Base-by-base conservation (phyloP, 1,140 invertebrate species). In the Mylabris phalerata region DNA sequence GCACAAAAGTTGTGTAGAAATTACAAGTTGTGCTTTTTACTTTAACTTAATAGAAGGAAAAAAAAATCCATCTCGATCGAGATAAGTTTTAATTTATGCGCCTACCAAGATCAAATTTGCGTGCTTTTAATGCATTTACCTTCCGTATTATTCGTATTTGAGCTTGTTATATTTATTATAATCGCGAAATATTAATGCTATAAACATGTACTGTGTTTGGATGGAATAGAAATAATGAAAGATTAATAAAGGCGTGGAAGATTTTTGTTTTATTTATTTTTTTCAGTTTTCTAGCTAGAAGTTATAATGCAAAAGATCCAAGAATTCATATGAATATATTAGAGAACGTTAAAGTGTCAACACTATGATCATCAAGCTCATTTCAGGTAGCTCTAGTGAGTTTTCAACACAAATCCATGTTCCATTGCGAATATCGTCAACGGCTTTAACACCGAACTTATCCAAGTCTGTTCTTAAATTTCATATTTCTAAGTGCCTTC, bases 21-120 rank as follows among this genome's bases (percentile, higher is more conserved):
- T 51, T 51, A 51, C 49, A 51, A 39, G 11, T 11, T 11, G 11
- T 13, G n/a, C 9, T n/a, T 7, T 11, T n/a, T n/a, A 3, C 11
- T 7, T n/a, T n/a, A 42, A 7, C 10, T 4, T 42, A 42, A n/a
- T 9, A 42, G 6, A 42, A 11, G 3, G 10, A 6, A 42, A 42
- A 42, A 42, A 51, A 40, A 25, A 46, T 55, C 45, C 32, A 5
- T 9, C 45, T 27, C 27, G 45, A 55, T 55, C 32, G 5, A 38
- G 52, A 55, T 55, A 39, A 55, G 42, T 39, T 55, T 55, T 55
- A 48, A 55, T 55, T 55, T 55, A 55, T 52, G 50, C 50, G 50
- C 50, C 41, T 52, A 52, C 50, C 27, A 24, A 42, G 41, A 52
- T 52, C 50, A 52, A 41, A 46, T 38, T 32, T 55, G 52, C 52